Evolutionary conservation across 2,888 invertebrate species (phyloP), one percentile per base, ranked within the genome.

Genomic region (Rhaphigaster nebulosa): DNA sequence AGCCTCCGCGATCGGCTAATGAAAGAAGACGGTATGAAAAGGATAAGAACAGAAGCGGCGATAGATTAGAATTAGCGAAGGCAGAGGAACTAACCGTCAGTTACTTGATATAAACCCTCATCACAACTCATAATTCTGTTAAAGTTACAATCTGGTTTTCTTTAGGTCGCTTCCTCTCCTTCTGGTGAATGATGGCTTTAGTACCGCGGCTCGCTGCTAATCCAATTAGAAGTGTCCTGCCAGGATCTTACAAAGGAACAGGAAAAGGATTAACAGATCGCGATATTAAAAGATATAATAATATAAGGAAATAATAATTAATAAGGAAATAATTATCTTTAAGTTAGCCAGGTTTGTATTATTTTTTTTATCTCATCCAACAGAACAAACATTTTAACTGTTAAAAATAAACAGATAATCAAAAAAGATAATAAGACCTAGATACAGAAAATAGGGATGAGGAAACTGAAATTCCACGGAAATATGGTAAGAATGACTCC

Each of bases 81-180:
- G 60, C 10, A 60, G 26, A 23, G 56, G 56, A 56, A 56, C 56
- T 23, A 26, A 1, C 60, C n/a, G 60, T 60, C 60, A n/a, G 8
- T 29, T 34, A 4, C 29, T 65, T 65, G 65, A 65, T 29, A 65
- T 65, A 65, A 65, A 29, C 29, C n/a, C 60, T 60, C 60, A 65
- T 65, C 65, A 29, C 65, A 65, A 65, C 65, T 65, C 29, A 29
- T 65, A 65, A 65, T 65, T 65, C 5, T 18, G 65, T 65, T 65
- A 65, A 34, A 65, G 65, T 65, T 65, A 29, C 65, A 65, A 65
- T 65, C 65, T 65, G 65, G 29, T 65, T 65, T 65, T 65, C 65
- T 65, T 65, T 65, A 65, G 65, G 3, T 26, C 60, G n/a, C 15
- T 6, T 6, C 65, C 65, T 29, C 29, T 29, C 12, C n/a, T 18